A percentile compares a stretch with the other conserved stretches of the same genome.
Conservation (phyloP, 53 echinoderm and acorn worm species). For the Henricia sp. region DNA sequence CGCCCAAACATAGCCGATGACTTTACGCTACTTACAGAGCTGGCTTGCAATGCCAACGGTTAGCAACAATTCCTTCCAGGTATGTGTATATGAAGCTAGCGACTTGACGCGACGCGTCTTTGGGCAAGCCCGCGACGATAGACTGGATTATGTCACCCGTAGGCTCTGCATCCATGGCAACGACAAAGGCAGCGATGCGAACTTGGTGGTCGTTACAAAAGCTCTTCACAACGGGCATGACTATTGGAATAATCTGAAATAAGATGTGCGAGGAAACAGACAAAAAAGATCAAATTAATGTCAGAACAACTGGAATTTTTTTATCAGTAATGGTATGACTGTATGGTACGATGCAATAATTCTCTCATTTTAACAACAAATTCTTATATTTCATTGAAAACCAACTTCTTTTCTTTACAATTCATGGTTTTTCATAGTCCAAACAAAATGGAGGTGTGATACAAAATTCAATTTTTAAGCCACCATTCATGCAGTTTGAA, state of each 20-base stretch:
- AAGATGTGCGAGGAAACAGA: not conserved
- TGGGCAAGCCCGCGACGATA: constrained; percentile 54
- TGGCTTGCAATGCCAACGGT: constrained; percentile 39
- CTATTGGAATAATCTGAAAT: constrained; percentile 62
- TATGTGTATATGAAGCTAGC: constrained; percentile 77
- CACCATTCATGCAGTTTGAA: too few species aligned
- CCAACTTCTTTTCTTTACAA: too few species aligned
- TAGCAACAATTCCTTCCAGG: constrained; percentile 61
- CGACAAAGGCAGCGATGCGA: constrained; percentile 80
- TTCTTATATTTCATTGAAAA: too few species aligned
- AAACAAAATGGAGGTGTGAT: too few species aligned
- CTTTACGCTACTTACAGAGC: constrained; percentile 68
- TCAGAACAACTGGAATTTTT: not conserved
- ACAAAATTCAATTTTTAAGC: too few species aligned
- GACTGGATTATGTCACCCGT: constrained; percentile 46
- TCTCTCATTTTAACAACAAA: too few species aligned
- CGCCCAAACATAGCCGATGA: too few species aligned
- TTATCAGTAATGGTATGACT: too few species aligned
- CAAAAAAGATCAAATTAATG: not conserved
- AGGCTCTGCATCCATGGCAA: constrained; percentile 81
- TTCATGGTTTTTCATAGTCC: too few species aligned
- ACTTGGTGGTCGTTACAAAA: constrained; percentile 63
- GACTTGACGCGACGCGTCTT: constrained; percentile 76
- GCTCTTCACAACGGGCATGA: constrained; percentile 64
- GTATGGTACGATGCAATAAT: too few species aligned